Base-by-base conservation (phyloP, 1,140 invertebrate genomes). In the Listronotus bonariensis region DNA sequence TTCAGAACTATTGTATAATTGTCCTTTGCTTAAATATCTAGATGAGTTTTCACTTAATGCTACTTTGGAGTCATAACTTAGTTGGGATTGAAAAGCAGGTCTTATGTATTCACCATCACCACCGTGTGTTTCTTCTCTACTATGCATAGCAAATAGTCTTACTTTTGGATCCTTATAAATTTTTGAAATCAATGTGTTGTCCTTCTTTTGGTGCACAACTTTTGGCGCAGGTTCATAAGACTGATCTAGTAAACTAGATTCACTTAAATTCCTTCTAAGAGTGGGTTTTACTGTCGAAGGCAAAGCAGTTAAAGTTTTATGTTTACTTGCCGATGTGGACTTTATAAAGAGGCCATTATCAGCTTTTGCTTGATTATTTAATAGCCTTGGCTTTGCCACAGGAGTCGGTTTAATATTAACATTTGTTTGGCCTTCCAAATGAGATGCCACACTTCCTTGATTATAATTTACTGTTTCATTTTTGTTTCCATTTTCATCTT, bases 81-180 rank as follows among this genome's bases (percentile, higher is more conserved):
- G 31, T n/a, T 40, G 38, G 31, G 11, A 56, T 45, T 60, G 15
- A 32, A 32, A 53, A 17, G n/a, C 11, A 17, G 42, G 9, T 51
- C 49, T 40, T 11, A 26, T 20, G 31, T 45, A 26, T 6, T 55
- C 43, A 4, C 12, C 34, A 26, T 63, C 52, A 20, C 36, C 32
- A 6, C 48, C 58, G 31, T 42, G 64, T 26, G 60, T 26, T 12
- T 69, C 49, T n/a, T 71, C 65, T 15, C 72, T 62, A 34, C 68
- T 74, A 9, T 34, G 43, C n/a, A 72, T 40, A 15, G 67, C 68
- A 42, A 71, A 72, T 15, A 55, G 68, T 18, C 71, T 60, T 10
- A 74, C 72, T 38, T 60, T 64, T 8, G 70, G 71, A 49, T 74
- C 64, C 15, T 63, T 65, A 42, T 74, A 74, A 38, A 74, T 74